phyloP scores from a whole-genome alignment of 2,113 vertebrate genomes.

The Crotalus helleri region DNA sequence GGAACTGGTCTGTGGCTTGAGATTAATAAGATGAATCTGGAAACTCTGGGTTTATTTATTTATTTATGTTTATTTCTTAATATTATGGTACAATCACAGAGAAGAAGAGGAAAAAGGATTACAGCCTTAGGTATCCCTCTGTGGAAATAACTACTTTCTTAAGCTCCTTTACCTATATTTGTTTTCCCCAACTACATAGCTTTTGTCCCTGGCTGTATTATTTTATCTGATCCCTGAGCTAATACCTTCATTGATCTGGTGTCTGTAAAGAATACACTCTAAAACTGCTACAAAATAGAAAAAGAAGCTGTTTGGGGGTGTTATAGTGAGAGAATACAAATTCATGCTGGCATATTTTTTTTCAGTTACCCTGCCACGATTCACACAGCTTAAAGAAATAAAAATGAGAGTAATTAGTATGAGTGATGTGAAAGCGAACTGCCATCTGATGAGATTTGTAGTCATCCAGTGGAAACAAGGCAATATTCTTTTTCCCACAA shows the following conservation, averaged over 20 bases:
- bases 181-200: background rate
- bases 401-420: constrained; percentile 4
- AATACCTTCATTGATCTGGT: constrained; percentile 15
- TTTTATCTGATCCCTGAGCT: constrained; percentile 35
- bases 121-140: background rate
- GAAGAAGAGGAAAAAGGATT: background rate
- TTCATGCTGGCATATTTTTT: background rate
- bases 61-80: background rate
- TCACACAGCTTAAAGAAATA: rapidly evolving
- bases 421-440: background rate
- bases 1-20: background rate
- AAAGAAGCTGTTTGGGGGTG: background rate
- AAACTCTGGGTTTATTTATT: background rate
- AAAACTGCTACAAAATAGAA: background rate
- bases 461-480: background rate
- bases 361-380: background rate
- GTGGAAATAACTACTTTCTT: background rate
- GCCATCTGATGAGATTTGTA: background rate
- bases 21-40: background rate
- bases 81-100: background rate
- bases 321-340: background rate
- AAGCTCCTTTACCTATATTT: background rate
- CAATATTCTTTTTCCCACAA: background rate
- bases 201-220: background rate
- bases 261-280: background rate